Evolutionary conservation across 2,888 invertebrate genomes (phyloP), one percentile per base, ranked within the genome.

Genomic region (Myopa testacea): DNA sequence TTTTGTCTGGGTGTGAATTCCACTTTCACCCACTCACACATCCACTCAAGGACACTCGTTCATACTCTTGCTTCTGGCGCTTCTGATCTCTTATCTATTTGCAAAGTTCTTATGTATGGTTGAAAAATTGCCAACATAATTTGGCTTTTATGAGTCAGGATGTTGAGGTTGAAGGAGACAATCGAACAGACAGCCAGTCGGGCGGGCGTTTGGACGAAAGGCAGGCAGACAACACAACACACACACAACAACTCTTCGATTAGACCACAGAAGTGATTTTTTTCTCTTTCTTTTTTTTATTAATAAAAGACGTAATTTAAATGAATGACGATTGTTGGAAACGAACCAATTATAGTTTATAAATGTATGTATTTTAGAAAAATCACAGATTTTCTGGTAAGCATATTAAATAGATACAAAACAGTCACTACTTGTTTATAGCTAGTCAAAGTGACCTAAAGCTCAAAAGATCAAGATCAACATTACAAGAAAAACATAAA

Each of bases 41-140:
- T 67, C 67, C 19, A 69, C 68, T 40, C 68, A 40, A 6, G 38
- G 19, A n/a, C 45, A 68, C 68, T 68, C 45, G 14, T 45, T 45
- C 40, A 40, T n/a, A 68, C 67, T 38, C 67, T 68, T 60, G 68
- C 19, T 69, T 7, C 68, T 55, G 68, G 58, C 68, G 55, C 75
- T 75, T 60, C 38, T 67, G 68, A 75, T 69, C 58, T 58, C 68
- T 68, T 68, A 55, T 69, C 12, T 75, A 45, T 75, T 75, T 68
- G 68, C 75, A 19, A 45, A 40, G 40, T 75, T 68, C 75, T 69
- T 55, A 69, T 69, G 68, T 68, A 75, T 68, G 75, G 40, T 69
- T 68, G 75, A 58, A 69, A 67, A 75, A 67, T 58, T 52, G 60
- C 75, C 65, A 60, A 75, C 75, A 75, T 75, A 75, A 58, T 75